phyloP scores from a whole-genome alignment of 2,888 invertebrate species.

The Geotrupes spiniger region DNA sequence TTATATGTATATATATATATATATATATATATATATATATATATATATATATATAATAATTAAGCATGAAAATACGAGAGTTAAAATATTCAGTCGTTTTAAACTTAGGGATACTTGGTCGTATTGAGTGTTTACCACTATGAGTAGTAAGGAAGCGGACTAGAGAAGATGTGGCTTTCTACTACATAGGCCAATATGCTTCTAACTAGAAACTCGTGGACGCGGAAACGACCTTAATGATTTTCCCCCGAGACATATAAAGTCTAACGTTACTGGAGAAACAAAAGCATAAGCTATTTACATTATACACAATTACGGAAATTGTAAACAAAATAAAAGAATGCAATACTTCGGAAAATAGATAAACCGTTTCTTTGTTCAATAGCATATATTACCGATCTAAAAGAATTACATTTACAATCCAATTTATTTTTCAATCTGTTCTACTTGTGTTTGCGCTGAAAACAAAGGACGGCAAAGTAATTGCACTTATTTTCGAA shows the following conservation, averaged over 20 bases:
- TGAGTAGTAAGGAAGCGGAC: slow-evolving; percentile 26
- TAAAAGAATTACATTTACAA: no score
- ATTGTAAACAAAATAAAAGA: no score
- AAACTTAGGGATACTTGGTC: slow-evolving; percentile 3
- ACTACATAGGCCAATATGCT: slow-evolving; percentile 34
- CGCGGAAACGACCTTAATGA: slow-evolving; percentile 39
- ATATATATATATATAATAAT: no score
- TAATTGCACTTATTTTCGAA: background rate
- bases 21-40: no score
- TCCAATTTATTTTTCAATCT: no score
- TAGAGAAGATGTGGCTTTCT: slow-evolving; percentile 29
- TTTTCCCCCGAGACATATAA: slow-evolving; percentile 36
- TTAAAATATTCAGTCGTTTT: background rate
- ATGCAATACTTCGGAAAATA: no score
- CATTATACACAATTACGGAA: slow-evolving; percentile 25
- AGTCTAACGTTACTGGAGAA: slow-evolving; percentile 28
- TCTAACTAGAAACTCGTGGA: slow-evolving; percentile 40
- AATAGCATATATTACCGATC: no score
- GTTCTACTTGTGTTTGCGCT: background rate
- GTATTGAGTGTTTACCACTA: slow-evolving; percentile 21
- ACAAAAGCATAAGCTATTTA: slow-evolving; percentile 25
- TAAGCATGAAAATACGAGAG: background rate
- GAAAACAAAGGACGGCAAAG: no score
- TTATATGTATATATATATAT: no score
- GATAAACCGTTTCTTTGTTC: no score